A percentile compares a stretch with the other conserved stretches of the same genome.
Conservation (phyloP, 2,888 invertebrate genomes). For the Nectonema munidae region DNA sequence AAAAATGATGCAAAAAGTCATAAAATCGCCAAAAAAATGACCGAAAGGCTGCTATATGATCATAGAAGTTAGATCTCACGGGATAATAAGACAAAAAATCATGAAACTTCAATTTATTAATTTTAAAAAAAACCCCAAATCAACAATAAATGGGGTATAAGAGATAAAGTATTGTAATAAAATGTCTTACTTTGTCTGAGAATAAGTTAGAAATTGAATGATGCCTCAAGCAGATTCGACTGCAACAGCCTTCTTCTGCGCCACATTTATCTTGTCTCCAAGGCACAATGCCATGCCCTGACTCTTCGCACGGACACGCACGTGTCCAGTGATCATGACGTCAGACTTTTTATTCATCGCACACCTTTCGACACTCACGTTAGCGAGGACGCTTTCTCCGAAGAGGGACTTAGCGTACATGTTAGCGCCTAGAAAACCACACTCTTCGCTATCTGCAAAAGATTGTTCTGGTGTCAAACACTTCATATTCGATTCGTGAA, state of each 20-base stretch:
- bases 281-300: conserved; percentile 97
- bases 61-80: too few species aligned
- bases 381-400: conserved; percentile 90
- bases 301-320: conserved; percentile 84
- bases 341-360: conserved; percentile 21
- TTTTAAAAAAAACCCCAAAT: too few species aligned
- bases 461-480: conserved; percentile 57
- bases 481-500: conserved; percentile 88
- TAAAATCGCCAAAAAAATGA: too few species aligned
- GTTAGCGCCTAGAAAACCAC: conserved; percentile 97
- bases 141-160: too few species aligned
- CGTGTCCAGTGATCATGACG: conserved; percentile 70
- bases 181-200: too few species aligned
- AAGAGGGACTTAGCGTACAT: conserved; percentile 50
- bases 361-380: conserved; percentile 72
- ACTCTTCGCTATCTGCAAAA: conserved; percentile 58
- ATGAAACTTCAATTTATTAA: too few species aligned
- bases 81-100: too few species aligned
- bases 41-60: too few species aligned
- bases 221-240: too few species aligned
- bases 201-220: too few species aligned
- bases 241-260: conserved; percentile 21
- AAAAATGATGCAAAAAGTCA: too few species aligned
- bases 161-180: too few species aligned
- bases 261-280: conserved; percentile 68